Conservation (phyloP, 1,140 invertebrate genomes). For the Stenopsyche tienmushanensis region DNA sequence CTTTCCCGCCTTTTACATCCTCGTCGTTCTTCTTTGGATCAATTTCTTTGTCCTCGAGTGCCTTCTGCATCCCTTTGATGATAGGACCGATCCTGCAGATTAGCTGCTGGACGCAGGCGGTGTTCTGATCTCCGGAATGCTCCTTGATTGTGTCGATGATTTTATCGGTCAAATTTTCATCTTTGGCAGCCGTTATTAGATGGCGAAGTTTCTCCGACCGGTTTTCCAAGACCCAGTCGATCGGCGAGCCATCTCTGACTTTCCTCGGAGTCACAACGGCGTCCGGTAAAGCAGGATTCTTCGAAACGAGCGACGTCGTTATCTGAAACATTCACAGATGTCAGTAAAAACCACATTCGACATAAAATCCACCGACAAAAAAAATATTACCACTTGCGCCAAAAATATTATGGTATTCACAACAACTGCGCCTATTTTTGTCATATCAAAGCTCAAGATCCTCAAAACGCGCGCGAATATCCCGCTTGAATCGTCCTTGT, state of each 20-base stretch:
- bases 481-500: slow-evolving; percentile 41
- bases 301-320: slow-evolving; percentile 50
- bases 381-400: slow-evolving; percentile 69
- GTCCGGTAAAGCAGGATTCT: slow-evolving; percentile 40
- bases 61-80: slow-evolving; percentile 70
- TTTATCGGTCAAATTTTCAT: slow-evolving; percentile 61
- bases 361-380: background rate
- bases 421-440: slow-evolving; percentile 73
- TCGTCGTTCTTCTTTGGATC: slow-evolving; percentile 9
- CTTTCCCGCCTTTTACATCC: slow-evolving; percentile 22
- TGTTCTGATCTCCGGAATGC: slow-evolving; percentile 57
- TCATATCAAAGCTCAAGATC: slow-evolving; percentile 71
- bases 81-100: slow-evolving; percentile 77
- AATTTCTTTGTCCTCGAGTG: slow-evolving; percentile 47
- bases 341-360: slow-evolving; percentile 3
- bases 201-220: slow-evolving; percentile 55
- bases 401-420: slow-evolving; percentile 79
- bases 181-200: slow-evolving; percentile 58
- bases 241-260: slow-evolving; percentile 47
- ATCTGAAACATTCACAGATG: slow-evolving; percentile 50
- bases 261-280: slow-evolving; percentile 41
- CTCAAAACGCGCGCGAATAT: slow-evolving; percentile 66
- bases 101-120: slow-evolving; percentile 69
- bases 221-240: slow-evolving; percentile 56
- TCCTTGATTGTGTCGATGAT: slow-evolving; percentile 62